A percentile compares a stretch with the other conserved stretches of the same genome.
Conservation (phyloP, 2,888 invertebrate genomes). For the Agrotis ipsilon region DNA sequence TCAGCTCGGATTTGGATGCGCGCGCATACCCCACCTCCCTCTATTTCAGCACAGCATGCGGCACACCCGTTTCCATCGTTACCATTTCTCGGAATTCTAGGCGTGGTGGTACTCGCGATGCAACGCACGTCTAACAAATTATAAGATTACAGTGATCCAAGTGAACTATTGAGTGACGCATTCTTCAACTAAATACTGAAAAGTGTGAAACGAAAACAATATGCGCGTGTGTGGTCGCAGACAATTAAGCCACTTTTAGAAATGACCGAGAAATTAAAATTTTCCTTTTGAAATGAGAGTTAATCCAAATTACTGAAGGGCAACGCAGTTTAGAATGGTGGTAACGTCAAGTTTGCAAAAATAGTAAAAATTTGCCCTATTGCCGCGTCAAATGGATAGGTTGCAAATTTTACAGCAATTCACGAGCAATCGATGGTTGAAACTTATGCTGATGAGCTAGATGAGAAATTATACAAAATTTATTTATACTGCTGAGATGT, state of each 20-base stretch:
- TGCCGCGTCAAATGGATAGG: background rate
- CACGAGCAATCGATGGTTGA: background rate
- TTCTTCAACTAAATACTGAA: background rate
- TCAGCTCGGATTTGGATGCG: constrained; percentile 21
- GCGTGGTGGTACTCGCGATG: constrained; percentile 1
- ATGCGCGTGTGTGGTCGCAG: background rate
- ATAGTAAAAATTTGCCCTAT: constrained; percentile 3
- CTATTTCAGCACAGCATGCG: background rate
- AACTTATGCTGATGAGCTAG: background rate
- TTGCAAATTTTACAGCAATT: background rate
- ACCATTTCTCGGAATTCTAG: constrained; percentile 43
- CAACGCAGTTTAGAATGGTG: background rate
- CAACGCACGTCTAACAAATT: background rate
- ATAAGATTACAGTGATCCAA: background rate
- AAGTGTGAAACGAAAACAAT: background rate
- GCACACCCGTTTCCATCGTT: constrained; percentile 25
- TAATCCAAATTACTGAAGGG: background rate
- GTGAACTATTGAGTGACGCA: background rate
- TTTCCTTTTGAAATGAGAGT: background rate
- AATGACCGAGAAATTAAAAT: background rate
- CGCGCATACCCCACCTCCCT: constrained; percentile 27
- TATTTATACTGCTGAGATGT: no score
- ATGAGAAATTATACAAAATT: no score
- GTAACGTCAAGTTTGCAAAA: background rate
- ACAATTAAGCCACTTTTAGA: background rate